Evolutionary conservation across 2,888 invertebrate species (phyloP), one percentile per base, ranked within the genome.

Genomic region (Leucophenga montana): DNA sequence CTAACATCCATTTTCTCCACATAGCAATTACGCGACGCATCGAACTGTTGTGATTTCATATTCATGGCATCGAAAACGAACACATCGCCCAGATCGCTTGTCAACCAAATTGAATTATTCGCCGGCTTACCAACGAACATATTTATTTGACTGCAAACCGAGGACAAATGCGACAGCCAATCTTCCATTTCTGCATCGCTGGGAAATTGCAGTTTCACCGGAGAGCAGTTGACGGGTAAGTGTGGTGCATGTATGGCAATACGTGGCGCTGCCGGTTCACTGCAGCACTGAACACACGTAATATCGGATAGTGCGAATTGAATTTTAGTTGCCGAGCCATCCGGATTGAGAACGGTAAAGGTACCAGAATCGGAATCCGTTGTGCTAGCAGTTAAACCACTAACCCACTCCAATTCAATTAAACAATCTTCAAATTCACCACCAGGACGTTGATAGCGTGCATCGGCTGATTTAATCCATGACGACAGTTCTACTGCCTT

Each of bases 181-280:
- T 97, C 96, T 88, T 96, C 96, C 89, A 95, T 92, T 88, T 95
- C 95, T 73, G 93, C 92, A 89, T 97, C 96, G 77, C 94, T 93
- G 67, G 92, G 90, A 86, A 96, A 96, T 84, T 95, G 94, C 71
- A 97, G 89, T 86, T 93, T 92, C 54, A 95, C 91, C 8, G 93
- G 91, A 69, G 89, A 90, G 33, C 88, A 89, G 70, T 89, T 88
- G 27, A 83, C 67, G 2, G 88, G 86, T 53, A 89, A 90, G 73
- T 92, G 91, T 11, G 95, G 93, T 0, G 94, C 92, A 82, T 95
- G 93, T 74, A 97, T 89, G 18, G 93, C 92, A 73, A 97, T 89
- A 74, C 95, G 91, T 3, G 95, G 94, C 85, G 91, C 92, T 16
- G 94, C 94, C 39, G 95, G 95, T 86, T 96, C 95, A 82, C 95